These are phyloP conservation scores for Homarus gammarus DNA, from an alignment of 2,888 invertebrate genomes.

Conservation along the genomic window DNA sequence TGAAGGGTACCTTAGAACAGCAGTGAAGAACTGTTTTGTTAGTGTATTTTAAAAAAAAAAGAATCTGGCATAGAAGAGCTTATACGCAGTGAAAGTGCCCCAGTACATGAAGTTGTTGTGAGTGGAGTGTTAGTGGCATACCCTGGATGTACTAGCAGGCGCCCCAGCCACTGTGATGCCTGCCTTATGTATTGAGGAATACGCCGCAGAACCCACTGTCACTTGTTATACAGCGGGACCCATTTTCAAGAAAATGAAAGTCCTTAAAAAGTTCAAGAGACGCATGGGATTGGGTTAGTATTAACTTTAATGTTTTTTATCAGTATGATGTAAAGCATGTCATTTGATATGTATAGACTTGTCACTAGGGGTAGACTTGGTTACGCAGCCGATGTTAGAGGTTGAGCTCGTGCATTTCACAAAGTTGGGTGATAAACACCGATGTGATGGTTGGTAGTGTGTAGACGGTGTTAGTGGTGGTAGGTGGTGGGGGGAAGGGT, in stretches of 20 bases:
- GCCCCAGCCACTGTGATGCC: constrained; percentile 68
- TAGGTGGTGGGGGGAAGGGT: constrained; percentile 24
- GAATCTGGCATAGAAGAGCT: not conserved
- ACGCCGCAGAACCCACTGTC: constrained; percentile 68
- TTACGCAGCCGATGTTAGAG: too few species aligned
- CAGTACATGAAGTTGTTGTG: constrained; percentile 13
- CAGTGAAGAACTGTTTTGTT: constrained; percentile 19
- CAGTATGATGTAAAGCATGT: not conserved
- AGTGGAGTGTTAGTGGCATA: constrained; percentile 23
- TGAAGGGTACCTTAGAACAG: not conserved
- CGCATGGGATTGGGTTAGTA: constrained; percentile 92
- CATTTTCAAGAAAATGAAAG: constrained; percentile 87
- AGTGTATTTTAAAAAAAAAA: constrained; percentile 3
- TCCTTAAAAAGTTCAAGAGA: constrained; percentile 92
- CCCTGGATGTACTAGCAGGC: constrained; percentile 36
- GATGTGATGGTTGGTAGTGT: not conserved
- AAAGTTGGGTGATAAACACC: too few species aligned
- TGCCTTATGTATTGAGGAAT: constrained; percentile 65
- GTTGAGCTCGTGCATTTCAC: too few species aligned
- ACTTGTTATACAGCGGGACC: constrained; percentile 74
- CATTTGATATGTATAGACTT: too few species aligned
- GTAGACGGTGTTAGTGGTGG: not conserved
- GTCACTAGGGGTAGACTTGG: too few species aligned
- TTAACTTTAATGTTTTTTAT: not conserved
- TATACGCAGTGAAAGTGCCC: constrained; percentile 21